Evolutionary conservation across 2,888 invertebrate genomes (phyloP), one percentile per base, ranked within the genome.

Genomic region (Megamerina dolium): DNA sequence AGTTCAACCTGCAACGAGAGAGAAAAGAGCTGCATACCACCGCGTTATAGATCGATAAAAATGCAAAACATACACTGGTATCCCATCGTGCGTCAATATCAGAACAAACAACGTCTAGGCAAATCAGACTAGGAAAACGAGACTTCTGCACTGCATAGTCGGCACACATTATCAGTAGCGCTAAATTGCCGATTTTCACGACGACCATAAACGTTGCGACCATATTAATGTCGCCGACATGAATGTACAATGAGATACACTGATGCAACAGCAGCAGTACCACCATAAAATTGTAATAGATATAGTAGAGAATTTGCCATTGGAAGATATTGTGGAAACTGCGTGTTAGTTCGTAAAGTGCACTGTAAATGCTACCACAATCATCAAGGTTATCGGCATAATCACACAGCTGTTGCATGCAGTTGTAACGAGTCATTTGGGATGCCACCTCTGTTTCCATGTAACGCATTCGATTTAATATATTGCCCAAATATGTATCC

Each of bases 21-120:
- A 33, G 3, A 45, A 23, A 38, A 14, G 29, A n/a, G n/a, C n/a
- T n/a, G n/a, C n/a, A n/a, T n/a, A n/a, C n/a, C n/a, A n/a, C n/a
- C n/a, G n/a, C n/a, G n/a, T n/a, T n/a, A n/a, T n/a, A n/a, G n/a
- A n/a, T n/a, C n/a, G n/a, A n/a, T n/a, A n/a, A n/a, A n/a, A n/a
- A n/a, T n/a, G n/a, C n/a, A n/a, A n/a, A n/a, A 54, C 64, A 51
- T 51, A 66, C 67, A 45, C 61, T 64, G 13, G 50, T 55, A 38
- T 63, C 61, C 66, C 64, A 66, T 3, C 66, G 55, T 12, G 37
- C 49, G 51, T 66, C 66, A 2, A 64, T 55, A 21, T 61, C 63
- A 5, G 58, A 55, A 33, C 62, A 63, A 2, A 64, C 49, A 9
- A 58, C 48, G 32, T 66, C 63, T 52, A 64, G 34, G 2, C 59